Evolutionary conservation across 2,888 invertebrate genomes (phyloP).

Genomic region (Harpagoxenus sublaevis): DNA sequence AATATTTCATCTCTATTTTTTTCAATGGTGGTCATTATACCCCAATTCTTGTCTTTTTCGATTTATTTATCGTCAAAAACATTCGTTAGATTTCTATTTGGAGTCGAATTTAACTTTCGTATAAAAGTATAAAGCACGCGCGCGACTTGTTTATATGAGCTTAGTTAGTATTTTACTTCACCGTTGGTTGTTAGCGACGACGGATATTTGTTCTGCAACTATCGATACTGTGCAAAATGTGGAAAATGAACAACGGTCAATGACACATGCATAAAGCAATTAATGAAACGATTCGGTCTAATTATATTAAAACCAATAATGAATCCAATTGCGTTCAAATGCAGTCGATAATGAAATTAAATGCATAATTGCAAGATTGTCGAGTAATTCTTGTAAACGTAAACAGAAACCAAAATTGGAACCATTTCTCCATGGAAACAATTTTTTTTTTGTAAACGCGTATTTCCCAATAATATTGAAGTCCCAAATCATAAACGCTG

Average conservation of each 20-base stretch:
- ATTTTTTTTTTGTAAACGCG: not conserved
- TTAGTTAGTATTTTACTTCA: not conserved
- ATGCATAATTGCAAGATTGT: not conserved
- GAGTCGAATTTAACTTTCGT: not conserved
- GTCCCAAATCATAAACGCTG: not conserved
- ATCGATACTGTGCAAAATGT: not conserved
- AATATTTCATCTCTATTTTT: not conserved
- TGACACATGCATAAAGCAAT: slow-evolving; percentile 25
- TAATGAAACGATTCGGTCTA: slow-evolving; percentile 16
- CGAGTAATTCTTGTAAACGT: not conserved
- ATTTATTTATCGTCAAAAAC: not conserved
- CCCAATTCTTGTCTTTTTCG: not conserved
- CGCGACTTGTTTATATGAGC: slow-evolving; percentile 4
- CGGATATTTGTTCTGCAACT: slow-evolving; percentile 13
- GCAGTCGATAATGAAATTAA: not conserved
- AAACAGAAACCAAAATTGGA: not conserved
- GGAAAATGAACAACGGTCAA: slow-evolving; percentile 14
- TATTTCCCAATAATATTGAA: not conserved
- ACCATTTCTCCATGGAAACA: not conserved
- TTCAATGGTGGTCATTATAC: not conserved
- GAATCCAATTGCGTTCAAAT: slow-evolving; percentile 24
- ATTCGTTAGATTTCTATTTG: not conserved
- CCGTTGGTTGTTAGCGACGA: slow-evolving; percentile 1
- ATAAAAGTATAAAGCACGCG: not conserved
- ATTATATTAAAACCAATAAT: slow-evolving; percentile 38